Conservation (phyloP, 2,888 invertebrate genomes). For the Acanthosepion esculentum region DNA sequence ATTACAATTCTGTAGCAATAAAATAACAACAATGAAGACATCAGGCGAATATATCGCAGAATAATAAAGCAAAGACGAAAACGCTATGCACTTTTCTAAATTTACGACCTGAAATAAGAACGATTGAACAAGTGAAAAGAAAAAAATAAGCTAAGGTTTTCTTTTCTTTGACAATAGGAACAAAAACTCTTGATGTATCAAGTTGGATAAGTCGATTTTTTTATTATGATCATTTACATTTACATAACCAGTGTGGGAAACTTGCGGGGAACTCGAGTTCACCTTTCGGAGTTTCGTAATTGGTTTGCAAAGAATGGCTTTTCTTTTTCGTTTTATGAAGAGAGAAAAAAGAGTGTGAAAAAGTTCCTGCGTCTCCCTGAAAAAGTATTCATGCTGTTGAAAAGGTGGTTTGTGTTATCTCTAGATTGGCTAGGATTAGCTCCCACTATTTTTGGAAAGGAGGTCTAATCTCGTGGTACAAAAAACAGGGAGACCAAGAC, state of each 20-base stretch:
- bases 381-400: not conserved
- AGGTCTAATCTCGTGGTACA: constrained; percentile 38
- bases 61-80: constrained; percentile 2
- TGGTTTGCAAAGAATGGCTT: not conserved
- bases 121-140: not conserved
- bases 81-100: constrained; percentile 36
- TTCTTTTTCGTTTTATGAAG: not conserved
- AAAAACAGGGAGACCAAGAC: constrained; percentile 25
- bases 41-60: not conserved
- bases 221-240: not conserved
- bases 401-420: constrained; percentile 40
- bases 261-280: not conserved
- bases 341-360: not conserved
- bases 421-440: constrained; percentile 37
- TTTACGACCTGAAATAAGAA: constrained; percentile 42
- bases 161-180: not conserved
- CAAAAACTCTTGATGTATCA: constrained; percentile 33
- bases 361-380: constrained; percentile 5
- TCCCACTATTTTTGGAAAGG: constrained; percentile 24
- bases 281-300: constrained; percentile 20
- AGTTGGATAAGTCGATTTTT: not conserved
- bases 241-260: constrained; percentile 41
- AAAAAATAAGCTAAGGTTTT: not conserved
- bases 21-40: constrained; percentile 36
- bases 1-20: constrained; percentile 44